Base-by-base conservation (phyloP, 2,888 invertebrate species). In the Elmis aenea region DNA sequence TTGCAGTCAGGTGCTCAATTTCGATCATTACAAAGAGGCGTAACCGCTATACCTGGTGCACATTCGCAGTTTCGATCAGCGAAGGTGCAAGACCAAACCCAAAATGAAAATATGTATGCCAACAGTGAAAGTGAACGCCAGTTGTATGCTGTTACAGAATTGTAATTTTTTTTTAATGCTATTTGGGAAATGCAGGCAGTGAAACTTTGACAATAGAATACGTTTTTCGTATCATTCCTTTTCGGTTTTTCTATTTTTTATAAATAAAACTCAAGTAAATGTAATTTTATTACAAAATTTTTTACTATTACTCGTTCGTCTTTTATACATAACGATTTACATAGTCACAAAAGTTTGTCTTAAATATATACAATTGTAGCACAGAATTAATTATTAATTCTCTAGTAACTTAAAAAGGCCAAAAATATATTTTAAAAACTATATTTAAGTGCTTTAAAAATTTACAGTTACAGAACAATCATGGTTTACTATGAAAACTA, bases 71-170 rank as follows among this genome's bases (percentile, higher is more conserved):
- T 66, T 43, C 48, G 67, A 13, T 61, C 67, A 3, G 64, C 57
- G 10, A 65, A 67, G 48, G 62, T 66, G n/a, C 69, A 64, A 45
- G 68, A 64, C 50, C 69, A 62, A 44, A 52, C 59, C 1, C 59
- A 60, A 24, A 59, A 63, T 27, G 63, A 68, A 32, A 57, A 60
- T 9, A 58, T 70, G 55, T 63, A 68, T 42, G 63, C 68, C 2
- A 66, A 69, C 36, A 63, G 62, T 39, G 71, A 72, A 32, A 70
- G 68, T 47, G 68, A 72, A 45, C 65, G 70, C 42, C 68, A 68
- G 46, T 51, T 86, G 48, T 86, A 85, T 61, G 85, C 85, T 29
- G 84, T 87, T 48, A 83, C 87, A 35, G 83, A 77, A 61, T 72
- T 80, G 70, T 80, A 77, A 70, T 30, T 39, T 39, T 50, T 56